Conservation (phyloP, 2,113 vertebrate genomes). For the Panthera leo region DNA sequence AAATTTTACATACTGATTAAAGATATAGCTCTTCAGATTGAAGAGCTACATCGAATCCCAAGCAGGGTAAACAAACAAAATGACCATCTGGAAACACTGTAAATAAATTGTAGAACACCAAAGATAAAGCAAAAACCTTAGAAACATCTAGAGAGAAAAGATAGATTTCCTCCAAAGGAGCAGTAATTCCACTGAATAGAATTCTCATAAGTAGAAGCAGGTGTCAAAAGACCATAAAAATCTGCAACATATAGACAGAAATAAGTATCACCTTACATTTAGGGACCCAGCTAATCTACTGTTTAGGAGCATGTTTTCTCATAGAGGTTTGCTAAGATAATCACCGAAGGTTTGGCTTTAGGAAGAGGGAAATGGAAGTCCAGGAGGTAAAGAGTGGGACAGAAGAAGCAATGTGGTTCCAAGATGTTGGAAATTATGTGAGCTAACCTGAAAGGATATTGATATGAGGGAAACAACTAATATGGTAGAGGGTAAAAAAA, state of each 20-base stretch:
- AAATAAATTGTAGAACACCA: background rate
- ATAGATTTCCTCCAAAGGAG: background rate
- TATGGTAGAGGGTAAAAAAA: background rate
- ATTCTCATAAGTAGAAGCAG: background rate
- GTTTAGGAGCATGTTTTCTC: background rate
- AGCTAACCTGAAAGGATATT: background rate
- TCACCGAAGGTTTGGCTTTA: background rate
- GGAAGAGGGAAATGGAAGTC: background rate
- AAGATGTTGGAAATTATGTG: background rate
- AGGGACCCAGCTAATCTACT: background rate
- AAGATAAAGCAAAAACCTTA: background rate
- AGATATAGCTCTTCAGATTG: background rate
- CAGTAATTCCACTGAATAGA: background rate
- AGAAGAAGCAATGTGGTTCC: background rate
- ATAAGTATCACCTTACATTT: background rate
- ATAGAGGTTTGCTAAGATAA: background rate
- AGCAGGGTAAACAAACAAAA: background rate
- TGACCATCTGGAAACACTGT: background rate
- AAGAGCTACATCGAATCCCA: background rate
- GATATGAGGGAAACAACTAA: background rate
- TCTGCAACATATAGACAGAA: background rate
- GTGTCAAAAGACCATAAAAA: background rate
- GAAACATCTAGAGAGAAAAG: background rate
- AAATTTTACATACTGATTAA: background rate
- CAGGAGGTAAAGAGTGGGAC: background rate